These are phyloP conservation scores for Thysanoteuthis rhombus DNA, from an alignment of 2,888 invertebrate species.

Conservation along the genomic window DNA sequence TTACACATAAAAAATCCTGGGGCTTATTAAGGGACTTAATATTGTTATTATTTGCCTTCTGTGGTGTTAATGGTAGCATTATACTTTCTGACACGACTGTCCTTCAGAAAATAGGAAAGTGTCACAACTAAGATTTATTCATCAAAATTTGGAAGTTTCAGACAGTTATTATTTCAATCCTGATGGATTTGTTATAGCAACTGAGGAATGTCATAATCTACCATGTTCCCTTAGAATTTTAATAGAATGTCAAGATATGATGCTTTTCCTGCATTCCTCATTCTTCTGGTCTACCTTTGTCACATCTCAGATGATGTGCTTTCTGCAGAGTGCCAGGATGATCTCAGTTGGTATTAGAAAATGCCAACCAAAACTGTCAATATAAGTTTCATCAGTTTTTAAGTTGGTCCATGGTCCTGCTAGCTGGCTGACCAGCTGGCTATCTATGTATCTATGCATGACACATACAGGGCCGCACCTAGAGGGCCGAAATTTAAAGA, in stretches of 20 bases:
- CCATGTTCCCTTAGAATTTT: neutral
- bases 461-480: too few relatives aligned
- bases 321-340: too few relatives aligned
- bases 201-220: neutral
- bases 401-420: too few relatives aligned
- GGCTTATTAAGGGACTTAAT: neutral
- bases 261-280: neutral
- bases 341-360: too few relatives aligned
- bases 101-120: neutral
- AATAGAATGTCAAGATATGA: neutral
- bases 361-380: too few relatives aligned
- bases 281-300: neutral
- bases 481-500: too few relatives aligned
- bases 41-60: neutral
- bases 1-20: neutral
- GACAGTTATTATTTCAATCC: neutral
- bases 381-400: too few relatives aligned
- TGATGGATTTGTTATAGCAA: constrained; percentile 12
- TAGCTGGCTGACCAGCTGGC: too few relatives aligned
- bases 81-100: neutral
- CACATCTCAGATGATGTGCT: neutral
- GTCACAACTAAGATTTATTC: neutral
- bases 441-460: too few relatives aligned
- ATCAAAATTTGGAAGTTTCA: neutral
- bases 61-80: neutral